Conservation (phyloP, 2,797 vertebrate species). For the Sparidentex hasta region DNA sequence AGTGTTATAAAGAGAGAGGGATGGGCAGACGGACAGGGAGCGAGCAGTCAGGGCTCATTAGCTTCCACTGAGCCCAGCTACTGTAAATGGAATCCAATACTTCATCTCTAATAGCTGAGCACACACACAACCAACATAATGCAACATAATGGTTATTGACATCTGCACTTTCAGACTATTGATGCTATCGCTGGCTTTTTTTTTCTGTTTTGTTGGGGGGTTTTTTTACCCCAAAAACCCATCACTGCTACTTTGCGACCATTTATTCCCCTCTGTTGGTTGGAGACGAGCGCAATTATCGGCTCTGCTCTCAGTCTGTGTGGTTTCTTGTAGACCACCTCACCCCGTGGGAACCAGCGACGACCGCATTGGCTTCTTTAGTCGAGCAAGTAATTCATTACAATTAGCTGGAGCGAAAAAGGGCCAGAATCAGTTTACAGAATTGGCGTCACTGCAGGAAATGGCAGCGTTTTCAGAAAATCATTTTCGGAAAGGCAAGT, state of each 20-base stretch:
- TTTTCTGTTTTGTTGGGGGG: rapidly evolving
- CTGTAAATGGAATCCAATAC: constrained; percentile 48
- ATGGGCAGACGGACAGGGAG: background rate
- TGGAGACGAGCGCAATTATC: background rate
- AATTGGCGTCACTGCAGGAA: background rate
- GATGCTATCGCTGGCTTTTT: background rate
- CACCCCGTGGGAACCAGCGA: background rate
- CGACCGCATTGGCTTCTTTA: background rate
- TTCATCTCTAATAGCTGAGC: constrained; percentile 21
- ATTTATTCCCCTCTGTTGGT: background rate
- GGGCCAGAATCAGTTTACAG: background rate
- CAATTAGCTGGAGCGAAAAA: background rate
- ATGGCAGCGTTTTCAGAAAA: background rate
- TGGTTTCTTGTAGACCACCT: background rate
- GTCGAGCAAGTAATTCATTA: background rate
- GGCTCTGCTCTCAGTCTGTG: background rate
- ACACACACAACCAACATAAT: constrained; percentile 31
- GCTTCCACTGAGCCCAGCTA: constrained; percentile 15
- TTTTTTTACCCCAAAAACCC: no score
- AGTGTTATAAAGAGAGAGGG: background rate
- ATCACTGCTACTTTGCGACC: background rate
- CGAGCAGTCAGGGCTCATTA: constrained; percentile 11
- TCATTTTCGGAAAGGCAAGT: background rate
- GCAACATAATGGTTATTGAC: constrained; percentile 31
- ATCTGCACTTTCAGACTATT: constrained; percentile 8